These are phyloP conservation scores for Xyrauchen texanus DNA, from an alignment of 2,113 vertebrate species.

Conservation along the genomic window DNA sequence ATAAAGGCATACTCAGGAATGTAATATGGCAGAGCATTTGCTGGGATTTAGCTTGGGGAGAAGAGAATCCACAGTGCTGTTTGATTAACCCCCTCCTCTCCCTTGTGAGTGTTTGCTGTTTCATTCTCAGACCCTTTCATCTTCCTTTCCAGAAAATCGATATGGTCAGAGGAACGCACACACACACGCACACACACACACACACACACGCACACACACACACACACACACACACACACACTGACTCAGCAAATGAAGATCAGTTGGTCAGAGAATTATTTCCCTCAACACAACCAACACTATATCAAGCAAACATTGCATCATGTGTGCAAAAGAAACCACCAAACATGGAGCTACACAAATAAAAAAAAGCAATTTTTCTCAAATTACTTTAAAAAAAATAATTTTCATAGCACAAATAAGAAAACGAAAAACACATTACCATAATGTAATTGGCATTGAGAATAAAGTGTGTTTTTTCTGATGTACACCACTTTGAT, in stretches of 20 bases:
- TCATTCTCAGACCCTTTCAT: constrained; percentile 27
- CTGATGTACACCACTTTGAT: no score
- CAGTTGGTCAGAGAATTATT: constrained; percentile 29
- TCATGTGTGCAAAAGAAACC: background rate
- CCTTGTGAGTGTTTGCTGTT: constrained; percentile 4
- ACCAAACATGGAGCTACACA: background rate
- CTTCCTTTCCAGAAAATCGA: constrained; percentile 18
- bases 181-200: constrained; percentile 34
- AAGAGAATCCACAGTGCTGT: background rate
- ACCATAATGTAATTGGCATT: background rate
- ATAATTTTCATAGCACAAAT: no score
- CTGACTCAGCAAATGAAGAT: constrained; percentile 48
- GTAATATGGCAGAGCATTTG: constrained; percentile 1
- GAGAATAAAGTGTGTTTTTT: no score
- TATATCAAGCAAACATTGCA: background rate
- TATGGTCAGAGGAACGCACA: constrained; percentile 28
- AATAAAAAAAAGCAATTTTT: background rate
- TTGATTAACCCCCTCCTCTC: constrained; percentile 30
- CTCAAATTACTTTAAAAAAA: no score
- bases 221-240: background rate
- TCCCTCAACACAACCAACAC: constrained; percentile 19
- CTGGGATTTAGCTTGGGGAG: background rate
- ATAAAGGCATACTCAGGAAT: background rate
- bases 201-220: background rate
- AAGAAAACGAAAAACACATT: no score